Conservation (phyloP, 2,113 vertebrate species). For the Promerops cafer region DNA sequence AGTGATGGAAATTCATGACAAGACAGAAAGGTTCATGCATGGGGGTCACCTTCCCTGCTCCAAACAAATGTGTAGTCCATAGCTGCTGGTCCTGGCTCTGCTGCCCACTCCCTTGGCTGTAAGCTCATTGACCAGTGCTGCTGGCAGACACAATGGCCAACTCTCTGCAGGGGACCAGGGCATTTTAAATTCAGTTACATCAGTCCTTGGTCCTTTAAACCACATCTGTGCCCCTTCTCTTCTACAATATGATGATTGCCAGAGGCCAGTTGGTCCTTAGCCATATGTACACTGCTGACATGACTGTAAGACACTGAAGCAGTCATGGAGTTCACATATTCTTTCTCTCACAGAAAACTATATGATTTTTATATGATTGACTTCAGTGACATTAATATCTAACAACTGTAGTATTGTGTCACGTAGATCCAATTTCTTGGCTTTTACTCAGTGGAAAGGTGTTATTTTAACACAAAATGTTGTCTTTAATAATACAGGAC, state of each 20-base stretch:
- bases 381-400: not conserved
- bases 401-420: not conserved
- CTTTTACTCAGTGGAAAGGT: not conserved
- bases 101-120: not conserved
- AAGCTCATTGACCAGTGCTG: not conserved
- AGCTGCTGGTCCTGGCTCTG: not conserved
- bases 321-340: not conserved
- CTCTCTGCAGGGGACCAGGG: not conserved
- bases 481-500: not conserved
- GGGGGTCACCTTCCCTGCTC: not conserved
- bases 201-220: not conserved
- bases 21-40: not conserved
- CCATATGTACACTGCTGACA: not conserved
- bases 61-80: not conserved
- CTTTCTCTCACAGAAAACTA: not conserved
- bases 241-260: not conserved
- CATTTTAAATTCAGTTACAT: not conserved
- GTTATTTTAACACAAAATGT: not conserved
- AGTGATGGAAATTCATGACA: not conserved
- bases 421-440: not conserved
- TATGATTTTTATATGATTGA: not conserved
- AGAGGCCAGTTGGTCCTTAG: not conserved
- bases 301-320: not conserved
- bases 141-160: not conserved
- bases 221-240: not conserved